Evolutionary conservation across 2,888 invertebrate species (phyloP), one percentile per base, ranked within the genome.

Genomic region (Ormyrus nitidulus): DNA sequence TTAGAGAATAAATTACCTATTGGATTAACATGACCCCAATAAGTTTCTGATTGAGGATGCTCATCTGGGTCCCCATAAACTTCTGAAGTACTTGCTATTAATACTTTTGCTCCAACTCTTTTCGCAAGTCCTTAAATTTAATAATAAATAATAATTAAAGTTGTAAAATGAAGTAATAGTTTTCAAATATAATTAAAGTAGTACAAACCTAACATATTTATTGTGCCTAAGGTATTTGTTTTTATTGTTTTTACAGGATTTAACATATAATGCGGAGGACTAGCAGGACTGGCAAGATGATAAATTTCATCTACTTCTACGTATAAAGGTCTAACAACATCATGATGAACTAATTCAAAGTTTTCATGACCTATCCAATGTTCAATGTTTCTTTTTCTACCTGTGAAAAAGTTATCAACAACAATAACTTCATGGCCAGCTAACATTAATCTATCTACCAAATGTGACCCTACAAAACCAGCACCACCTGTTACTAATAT

Each of bases 161-260:
- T 70, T 69, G 54, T 48, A 9, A 11, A 58, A 61, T 6, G 10
- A 51, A n/a, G 34, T 53, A 73, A 76, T 61, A 51, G 46, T 71
- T 58, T 59, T 53, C 10, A 51, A 8, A 73, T 9, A 34, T 1
- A 46, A 70, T 34, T 34, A 34, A 34, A 34, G 4, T 10, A 53
- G 51, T 48, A 54, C 46, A 46, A 90, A 95, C 97, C 97, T 86
- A 98, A 92, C 92, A 98, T 96, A 91, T 98, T 98, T 81, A 98
- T 97, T 49, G 98, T 98, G 73, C 97, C 99, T 89, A 99, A 93
- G 0, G 99, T 98, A 91, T 99, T 99, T 0, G 99, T 99, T 91
- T 99, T 99, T 84, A 99, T 97, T 13, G 99, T 99, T 92, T 99
- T 99, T 4, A 99, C 99, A 51, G 99, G 99, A 92, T 99, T 99